Base-by-base conservation (phyloP, 2,888 invertebrate genomes). In the Omphaloscelis lunosa region DNA sequence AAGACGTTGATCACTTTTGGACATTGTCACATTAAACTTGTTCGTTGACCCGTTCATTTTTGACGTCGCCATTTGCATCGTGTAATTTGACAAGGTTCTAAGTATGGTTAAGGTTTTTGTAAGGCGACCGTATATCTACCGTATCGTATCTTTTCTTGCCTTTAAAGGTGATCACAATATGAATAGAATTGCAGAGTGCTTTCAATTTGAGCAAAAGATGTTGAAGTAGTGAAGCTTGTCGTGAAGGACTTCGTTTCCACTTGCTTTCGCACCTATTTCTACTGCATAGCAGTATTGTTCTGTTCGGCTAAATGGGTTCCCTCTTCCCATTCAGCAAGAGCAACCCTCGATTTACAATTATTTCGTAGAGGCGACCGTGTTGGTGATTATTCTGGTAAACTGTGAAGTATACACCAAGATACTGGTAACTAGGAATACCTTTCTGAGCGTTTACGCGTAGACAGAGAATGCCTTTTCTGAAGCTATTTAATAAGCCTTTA, bases 131-230 rank as follows among this genome's bases (percentile, higher is more conserved):
- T 56, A 51, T 51, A 51, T 51, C 51, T 51, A 51, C 51, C 51
- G 17, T 17, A 17, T 48, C 6, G 51, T 51, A 9, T 51, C 2
- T 51, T 51, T 51, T 51, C 23, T 51, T 51, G 51, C 15, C 20
- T 56, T n/a, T 23, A n/a, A 20, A 12, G 17, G 1, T 3, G 20
- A 76, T 76, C 53, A 29, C 20, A 72, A 41, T 29, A n/a, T 39
- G 29, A 79, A 81, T 81, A 41, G 61, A 73, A 41, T 29, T 45
- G 39, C 51, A 23, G 61, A 74, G 39, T 48, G 81, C 61, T 67
- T 68, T 58, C 61, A 75, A 75, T 67, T 79, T 41, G 11, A 41
- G 39, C 1, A 6, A 80, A 56, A 63, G 5, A 34, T 29, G 8
- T 72, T 20, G 39, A 62, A 41, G 29, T 51, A 59, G 51, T 27